Base-by-base conservation (phyloP, 2,888 invertebrate species). In the Brenthis daphne region DNA sequence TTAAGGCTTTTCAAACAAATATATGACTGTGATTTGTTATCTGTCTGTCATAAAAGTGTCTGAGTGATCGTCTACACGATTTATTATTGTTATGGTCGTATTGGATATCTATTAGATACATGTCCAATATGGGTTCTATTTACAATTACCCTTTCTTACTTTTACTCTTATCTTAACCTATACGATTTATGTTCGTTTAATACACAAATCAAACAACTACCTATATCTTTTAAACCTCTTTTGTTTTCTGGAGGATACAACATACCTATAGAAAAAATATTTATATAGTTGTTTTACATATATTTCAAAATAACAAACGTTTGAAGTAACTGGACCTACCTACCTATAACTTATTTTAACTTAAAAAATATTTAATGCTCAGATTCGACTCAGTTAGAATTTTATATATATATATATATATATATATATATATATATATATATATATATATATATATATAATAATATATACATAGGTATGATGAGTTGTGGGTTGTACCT, bases 21-120 rank as follows among this genome's bases (percentile, higher is more conserved):
- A 87, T 88, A 88, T 82, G 81, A 79, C 79, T 74, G 81, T 86
- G 83, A 87, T 89, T 89, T 88, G 88, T 90, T 83, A 79, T 80
- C 78, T 78, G 82, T 84, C 78, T 77, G 78, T 87, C 86, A 86
- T 89, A 89, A 90, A 90, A 82, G 73, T 84, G 86, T 87, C 86
- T 85, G 74, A 73, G 78, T 75, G 79, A 82, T 82, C 78, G 85
- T 85, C 81, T 84, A 71, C 77, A 77, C 76, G 76, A 83, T 89
- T 88, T 87, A 87, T 86, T 83, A 80, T 73, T 79, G 79, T 82
- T 82, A 80, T 83, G 77, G 76, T 75, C 76, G 74, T 76, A 73
- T 76, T 74, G 54, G 71, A 72, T 70, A 69, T 68, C 47, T 48
- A 55, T 70, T 67, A 57, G 69, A 68, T 65, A 70, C 37, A 16